A percentile compares a stretch with the other conserved stretches of the same genome.
phyloP scores from a whole-genome alignment of 2,888 invertebrate species.

The Osmoderma eremita region DNA sequence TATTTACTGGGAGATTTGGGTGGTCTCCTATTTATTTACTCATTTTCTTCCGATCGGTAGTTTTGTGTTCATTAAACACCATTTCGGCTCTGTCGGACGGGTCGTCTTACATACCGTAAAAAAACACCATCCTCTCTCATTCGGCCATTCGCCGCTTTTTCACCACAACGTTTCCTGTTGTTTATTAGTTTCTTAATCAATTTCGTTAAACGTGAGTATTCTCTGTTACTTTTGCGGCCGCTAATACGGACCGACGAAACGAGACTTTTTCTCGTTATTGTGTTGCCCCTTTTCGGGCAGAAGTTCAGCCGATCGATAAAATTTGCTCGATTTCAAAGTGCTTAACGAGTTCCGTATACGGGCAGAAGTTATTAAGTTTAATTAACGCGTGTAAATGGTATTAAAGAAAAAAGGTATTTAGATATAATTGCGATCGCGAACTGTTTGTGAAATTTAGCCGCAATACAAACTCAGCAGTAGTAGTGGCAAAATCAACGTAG shows the following conservation, averaged over 20 bases:
- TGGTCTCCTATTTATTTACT: constrained; percentile 35
- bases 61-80: constrained; percentile 32
- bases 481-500: too few species aligned
- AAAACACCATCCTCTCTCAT: constrained; percentile 3
- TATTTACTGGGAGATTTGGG: constrained; percentile 17
- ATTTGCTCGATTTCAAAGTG: constrained; percentile 6
- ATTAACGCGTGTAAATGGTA: constrained; percentile 4
- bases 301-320: constrained; percentile 12
- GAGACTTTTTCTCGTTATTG: constrained; percentile 9
- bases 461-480: too few species aligned
- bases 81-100: constrained; percentile 30
- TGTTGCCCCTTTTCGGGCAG: constrained; percentile 15
- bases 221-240: constrained; percentile 14
- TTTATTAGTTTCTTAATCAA: constrained; percentile 35
- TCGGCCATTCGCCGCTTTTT: constrained; percentile 11
- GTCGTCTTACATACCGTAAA: constrained; percentile 12
- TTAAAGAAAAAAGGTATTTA: too few species aligned
- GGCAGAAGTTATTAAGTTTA: constrained; percentile 11
- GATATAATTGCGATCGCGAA: too few species aligned
- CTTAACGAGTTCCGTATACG: constrained; percentile 1
- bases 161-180: background rate
- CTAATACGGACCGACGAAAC: constrained; percentile 12
- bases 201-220: constrained; percentile 31
- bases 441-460: too few species aligned
- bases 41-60: constrained; percentile 13